Evolutionary conservation across 2,113 vertebrate species (phyloP), one percentile per base, ranked within the genome.

Genomic region (Climacteris rufus): DNA sequence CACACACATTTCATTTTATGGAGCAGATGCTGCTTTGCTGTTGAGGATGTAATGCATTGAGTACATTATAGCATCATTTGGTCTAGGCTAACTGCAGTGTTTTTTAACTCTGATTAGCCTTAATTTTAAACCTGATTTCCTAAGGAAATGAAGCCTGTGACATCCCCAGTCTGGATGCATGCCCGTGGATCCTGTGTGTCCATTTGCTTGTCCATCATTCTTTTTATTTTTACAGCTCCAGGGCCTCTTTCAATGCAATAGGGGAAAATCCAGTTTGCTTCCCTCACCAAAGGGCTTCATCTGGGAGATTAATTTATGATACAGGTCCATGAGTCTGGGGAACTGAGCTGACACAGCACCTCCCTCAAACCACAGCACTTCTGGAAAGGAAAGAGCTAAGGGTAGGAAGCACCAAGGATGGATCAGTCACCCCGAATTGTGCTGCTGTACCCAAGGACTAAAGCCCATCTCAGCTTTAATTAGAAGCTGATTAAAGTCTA

Each of bases 21-120:
- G 27, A 95, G 96, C 97, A 97, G 96, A 91, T 97, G 97, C 96
- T 96, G 87, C 95, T 91, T 83, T 91, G 93, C 96, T 92, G 86
- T 70, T 93, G 96, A 93, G 96, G 83, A 83, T 84, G 91, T 47
- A 75, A 94, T 54, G 83, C 39, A 89, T 79, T 2, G 72, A 95
- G 92, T 70, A 42, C 76, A 95, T 94, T 79, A 68, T 68, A 87
- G 87, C 42, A 19, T 71, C 65, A 22, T 89, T 94, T 71, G 91
- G 84, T 89, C 94, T 93, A 87, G 78, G 84, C 71, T 39, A 95
- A 83, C 80, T 70, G 78, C 81, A 22, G 63, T 17, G 88, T 10
- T 91, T 96, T 89, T 87, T 80, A 93, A 75, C 93, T 95, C 86
- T 89, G 77, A 95, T 96, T 93, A 97, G 86, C 71, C 68, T 95